Evolutionary conservation across 2,888 invertebrate species (phyloP).

Genomic region (Drosophila flavopinicola): DNA sequence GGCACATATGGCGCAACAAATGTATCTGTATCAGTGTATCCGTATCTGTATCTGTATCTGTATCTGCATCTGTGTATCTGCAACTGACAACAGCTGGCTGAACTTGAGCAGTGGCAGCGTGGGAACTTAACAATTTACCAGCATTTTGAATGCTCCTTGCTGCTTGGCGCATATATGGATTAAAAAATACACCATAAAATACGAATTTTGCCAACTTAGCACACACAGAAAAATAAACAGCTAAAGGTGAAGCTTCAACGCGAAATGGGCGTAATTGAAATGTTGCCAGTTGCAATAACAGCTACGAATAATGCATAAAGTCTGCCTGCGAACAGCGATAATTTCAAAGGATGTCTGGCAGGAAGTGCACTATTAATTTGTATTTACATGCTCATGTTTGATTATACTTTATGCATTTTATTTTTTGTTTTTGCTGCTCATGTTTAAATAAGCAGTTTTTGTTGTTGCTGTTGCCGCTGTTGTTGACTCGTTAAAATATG

Average conservation of each 20-base stretch:
- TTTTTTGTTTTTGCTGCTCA: constrained; percentile 17
- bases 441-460: constrained; percentile 52
- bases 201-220: constrained; percentile 6
- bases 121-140: constrained; percentile 58
- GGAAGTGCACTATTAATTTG: constrained; percentile 62
- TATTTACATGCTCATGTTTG: constrained; percentile 49
- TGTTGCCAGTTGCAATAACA: constrained; percentile 55
- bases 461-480: constrained; percentile 4
- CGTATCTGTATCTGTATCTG: constrained; percentile 14
- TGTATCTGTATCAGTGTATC: constrained; percentile 35
- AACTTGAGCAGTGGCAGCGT: constrained; percentile 66
- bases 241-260: neutral
- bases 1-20: constrained; percentile 47
- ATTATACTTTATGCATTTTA: constrained; percentile 28
- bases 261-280: constrained; percentile 60
- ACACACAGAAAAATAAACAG: too few relatives aligned
- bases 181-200: constrained; percentile 6
- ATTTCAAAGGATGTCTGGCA: constrained; percentile 56
- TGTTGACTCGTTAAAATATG: constrained; percentile 49
- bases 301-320: constrained; percentile 6
- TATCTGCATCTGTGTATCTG: constrained; percentile 39
- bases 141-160: constrained; percentile 46
- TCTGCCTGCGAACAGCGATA: constrained; percentile 20
- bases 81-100: constrained; percentile 56
- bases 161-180: constrained; percentile 1